Evolutionary conservation across 2,113 vertebrate species (phyloP).

Genomic region (Rhabdomys dilectus): DNA sequence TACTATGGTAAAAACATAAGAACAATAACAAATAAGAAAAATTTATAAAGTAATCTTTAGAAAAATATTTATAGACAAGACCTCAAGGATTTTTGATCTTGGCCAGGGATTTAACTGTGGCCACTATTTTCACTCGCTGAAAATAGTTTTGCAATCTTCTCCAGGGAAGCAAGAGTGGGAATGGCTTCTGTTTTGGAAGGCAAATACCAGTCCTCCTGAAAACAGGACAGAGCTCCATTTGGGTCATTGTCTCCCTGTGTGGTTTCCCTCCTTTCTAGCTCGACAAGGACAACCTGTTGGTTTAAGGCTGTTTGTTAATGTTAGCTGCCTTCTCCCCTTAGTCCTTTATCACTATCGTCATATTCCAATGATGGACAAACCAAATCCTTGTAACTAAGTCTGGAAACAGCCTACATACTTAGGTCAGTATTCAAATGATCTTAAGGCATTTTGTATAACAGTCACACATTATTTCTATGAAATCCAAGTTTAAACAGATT

Average conservation of each 20-base stretch:
- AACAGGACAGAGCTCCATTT: background rate
- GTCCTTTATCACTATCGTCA: background rate
- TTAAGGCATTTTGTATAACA: slow-evolving; percentile 50
- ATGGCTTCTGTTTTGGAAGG: background rate
- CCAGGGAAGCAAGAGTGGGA: background rate
- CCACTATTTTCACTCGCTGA: background rate
- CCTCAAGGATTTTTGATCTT: slow-evolving; percentile 24
- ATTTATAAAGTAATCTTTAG: background rate
- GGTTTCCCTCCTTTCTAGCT: slow-evolving; percentile 6
- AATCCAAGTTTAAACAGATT: slow-evolving; percentile 58
- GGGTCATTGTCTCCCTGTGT: background rate
- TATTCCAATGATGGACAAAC: background rate
- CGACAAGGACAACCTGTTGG: slow-evolving; percentile 7
- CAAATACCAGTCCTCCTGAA: background rate
- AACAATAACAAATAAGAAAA: background rate
- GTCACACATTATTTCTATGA: slow-evolving; percentile 5
- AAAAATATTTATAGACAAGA: background rate
- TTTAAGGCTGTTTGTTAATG: slow-evolving; percentile 28
- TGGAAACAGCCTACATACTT: slow-evolving; percentile 28
- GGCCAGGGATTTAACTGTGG: slow-evolving; percentile 49
- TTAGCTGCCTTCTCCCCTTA: slow-evolving; percentile 35
- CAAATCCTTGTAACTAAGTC: slow-evolving; percentile 10
- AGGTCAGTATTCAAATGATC: background rate
- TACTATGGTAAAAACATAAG: background rate
- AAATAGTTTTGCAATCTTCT: slow-evolving; percentile 42